phyloP scores from a whole-genome alignment of 2,888 invertebrate species.

The Eupithecia exiguata region DNA sequence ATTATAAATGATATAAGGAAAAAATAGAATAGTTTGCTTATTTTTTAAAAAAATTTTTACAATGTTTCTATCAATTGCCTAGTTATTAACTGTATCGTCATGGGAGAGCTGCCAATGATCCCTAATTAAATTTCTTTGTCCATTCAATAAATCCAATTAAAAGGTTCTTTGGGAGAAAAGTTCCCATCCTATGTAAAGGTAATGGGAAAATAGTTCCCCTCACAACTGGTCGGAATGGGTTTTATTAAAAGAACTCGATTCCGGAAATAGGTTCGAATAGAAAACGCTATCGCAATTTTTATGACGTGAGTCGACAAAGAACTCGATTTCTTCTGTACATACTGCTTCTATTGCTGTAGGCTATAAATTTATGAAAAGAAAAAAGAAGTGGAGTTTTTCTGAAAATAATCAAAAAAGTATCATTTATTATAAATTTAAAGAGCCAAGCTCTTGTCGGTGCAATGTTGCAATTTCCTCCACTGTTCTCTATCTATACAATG shows the following conservation, averaged over 20 bases:
- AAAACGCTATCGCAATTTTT: conserved; percentile 3
- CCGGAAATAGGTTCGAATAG: conserved; percentile 7
- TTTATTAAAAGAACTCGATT: conserved; percentile 2
- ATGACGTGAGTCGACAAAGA: background rate
- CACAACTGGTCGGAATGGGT: background rate
- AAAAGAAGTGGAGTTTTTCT: background rate
- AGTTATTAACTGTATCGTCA: background rate
- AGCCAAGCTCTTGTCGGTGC: too few relatives aligned
- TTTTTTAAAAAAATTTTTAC: too few relatives aligned
- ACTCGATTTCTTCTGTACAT: background rate
- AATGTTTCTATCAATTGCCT: background rate
- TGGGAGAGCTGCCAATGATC: conserved; percentile 3
- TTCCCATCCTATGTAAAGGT: conserved; percentile 4
- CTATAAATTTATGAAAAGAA: background rate
- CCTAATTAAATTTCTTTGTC: conserved; percentile 1
- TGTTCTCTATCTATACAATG: too few relatives aligned
- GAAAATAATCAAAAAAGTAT: background rate
- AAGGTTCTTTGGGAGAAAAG: background rate
- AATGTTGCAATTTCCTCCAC: too few relatives aligned
- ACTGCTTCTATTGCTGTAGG: background rate
- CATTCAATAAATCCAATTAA: conserved; percentile 8
- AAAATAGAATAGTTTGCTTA: too few relatives aligned
- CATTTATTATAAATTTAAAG: too few relatives aligned
- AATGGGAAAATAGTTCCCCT: conserved; percentile 2
- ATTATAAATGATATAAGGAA: too few relatives aligned